These are phyloP conservation scores for Formicarius rufipectus DNA, from an alignment of 2,113 vertebrate genomes.

Conservation along the genomic window DNA sequence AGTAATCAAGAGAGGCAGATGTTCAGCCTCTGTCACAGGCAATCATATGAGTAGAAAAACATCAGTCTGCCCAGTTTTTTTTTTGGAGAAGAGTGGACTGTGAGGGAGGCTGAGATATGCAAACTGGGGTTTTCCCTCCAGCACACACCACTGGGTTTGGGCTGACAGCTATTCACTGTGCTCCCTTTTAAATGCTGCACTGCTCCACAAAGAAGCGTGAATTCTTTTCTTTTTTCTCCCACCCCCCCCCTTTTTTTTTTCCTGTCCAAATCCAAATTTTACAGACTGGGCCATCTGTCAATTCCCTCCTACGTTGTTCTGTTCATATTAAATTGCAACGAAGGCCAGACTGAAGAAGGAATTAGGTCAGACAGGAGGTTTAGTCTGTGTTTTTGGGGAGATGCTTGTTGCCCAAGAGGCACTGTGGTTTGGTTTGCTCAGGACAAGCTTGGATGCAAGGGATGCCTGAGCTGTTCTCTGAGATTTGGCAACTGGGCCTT, in stretches of 20 bases:
- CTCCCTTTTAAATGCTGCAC: neutral
- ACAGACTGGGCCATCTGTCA: conserved; percentile 63
- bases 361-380: conserved; percentile 59
- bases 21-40: neutral
- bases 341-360: conserved; percentile 57
- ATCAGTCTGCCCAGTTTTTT: neutral
- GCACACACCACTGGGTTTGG: neutral
- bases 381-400: conserved; percentile 39
- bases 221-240: neutral
- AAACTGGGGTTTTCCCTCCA: neutral
- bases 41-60: accelerated
- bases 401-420: conserved; percentile 28
- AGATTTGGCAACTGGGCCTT: neutral
- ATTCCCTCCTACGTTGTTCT: conserved; percentile 61
- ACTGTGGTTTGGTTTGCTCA: neutral
- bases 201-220: neutral
- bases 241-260: neutral
- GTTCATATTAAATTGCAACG: conserved; percentile 61
- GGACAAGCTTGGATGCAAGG: neutral
- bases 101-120: neutral
- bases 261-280: conserved; percentile 55
- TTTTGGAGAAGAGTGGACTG: neutral
- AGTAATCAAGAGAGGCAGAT: neutral
- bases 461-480: conserved; percentile 5
- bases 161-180: neutral